Base-by-base conservation (phyloP, 2,888 invertebrate species). In the Drosophila ezoana region DNA sequence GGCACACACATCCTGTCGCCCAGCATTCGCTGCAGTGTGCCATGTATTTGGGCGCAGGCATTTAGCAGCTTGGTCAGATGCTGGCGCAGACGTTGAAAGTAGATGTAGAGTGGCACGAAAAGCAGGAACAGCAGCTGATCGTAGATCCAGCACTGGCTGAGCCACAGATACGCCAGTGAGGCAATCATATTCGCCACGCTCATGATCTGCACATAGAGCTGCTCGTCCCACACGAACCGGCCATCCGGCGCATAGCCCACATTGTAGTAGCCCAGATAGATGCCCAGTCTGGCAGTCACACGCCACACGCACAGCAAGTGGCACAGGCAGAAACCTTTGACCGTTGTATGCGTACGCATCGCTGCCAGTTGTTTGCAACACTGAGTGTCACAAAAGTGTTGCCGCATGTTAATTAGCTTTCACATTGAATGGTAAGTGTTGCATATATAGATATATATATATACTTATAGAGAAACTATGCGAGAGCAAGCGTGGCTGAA, bases 271-370 rank as follows among this genome's bases (percentile, higher is more conserved):
- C 77, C 81, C 32, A 82, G 35, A 18, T 74, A 85, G 60, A 69
- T 43, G 32, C 86, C 74, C 44, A 81, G 35, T 11, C 45, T 56
- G 0, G 54, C 63, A 1, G 66, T 57, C 2, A 77, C 33, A 4
- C 62, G 69, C 86, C 81, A 81, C 35, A 81, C 77, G 48, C 66
- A 61, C 49, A 77, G 63, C 47, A 81, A 57, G 56, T 81, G 81
- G 38, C 86, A 83, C 28, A 81, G 40, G 32, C 86, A 81, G 60
- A 81, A 83, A 16, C 81, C 72, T n/a, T 59, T 62, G 13, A 59
- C 63, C 16, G 80, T 47, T 5, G 62, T 48, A 58, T 79, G 58
- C 52, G 63, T 52, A 28, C 58, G 58, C 74, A 58, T 57, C 48
- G 56, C 45, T 59, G 59, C 56, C 85, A 67, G 73, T 10, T 41